phyloP scores from a whole-genome alignment of 2,797 vertebrate species.

The Onychomys arenicola region DNA sequence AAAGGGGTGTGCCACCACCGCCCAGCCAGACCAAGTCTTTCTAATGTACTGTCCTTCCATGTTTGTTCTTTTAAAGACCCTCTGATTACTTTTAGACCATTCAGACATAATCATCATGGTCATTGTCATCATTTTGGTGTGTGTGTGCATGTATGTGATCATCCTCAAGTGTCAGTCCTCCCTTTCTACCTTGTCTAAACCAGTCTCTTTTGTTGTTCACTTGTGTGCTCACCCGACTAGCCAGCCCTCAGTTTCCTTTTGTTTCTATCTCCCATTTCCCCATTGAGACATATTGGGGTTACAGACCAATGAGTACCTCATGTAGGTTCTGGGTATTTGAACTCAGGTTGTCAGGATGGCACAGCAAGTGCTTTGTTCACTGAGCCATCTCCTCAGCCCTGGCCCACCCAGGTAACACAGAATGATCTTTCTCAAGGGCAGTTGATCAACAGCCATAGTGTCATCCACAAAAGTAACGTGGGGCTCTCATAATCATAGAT shows the following conservation, averaged over 20 bases:
- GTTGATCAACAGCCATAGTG: not conserved
- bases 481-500: not conserved
- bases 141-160: not conserved
- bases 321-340: not conserved
- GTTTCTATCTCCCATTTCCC: not conserved
- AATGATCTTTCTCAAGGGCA: not conserved
- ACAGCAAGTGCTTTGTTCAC: not conserved
- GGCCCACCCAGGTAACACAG: not conserved
- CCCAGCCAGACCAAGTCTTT: not conserved
- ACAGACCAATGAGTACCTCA: not conserved
- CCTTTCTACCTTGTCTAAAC: not conserved
- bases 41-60: fast-evolving
- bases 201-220: not conserved
- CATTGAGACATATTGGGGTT: too few species aligned
- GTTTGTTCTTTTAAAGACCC: not conserved
- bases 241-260: not conserved
- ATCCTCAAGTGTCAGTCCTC: not conserved
- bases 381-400: not conserved
- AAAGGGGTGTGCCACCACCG: too few species aligned
- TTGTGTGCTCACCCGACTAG: not conserved
- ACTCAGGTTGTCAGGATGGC: not conserved
- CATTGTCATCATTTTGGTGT: not conserved
- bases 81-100: not conserved
- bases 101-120: not conserved
- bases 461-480: not conserved